Percentiles rank a stretch among this genome's conserved stretches.
Evolutionary conservation across 2,888 invertebrate genomes (phyloP).

Genomic region (Sphaerophoria rueppellii): DNA sequence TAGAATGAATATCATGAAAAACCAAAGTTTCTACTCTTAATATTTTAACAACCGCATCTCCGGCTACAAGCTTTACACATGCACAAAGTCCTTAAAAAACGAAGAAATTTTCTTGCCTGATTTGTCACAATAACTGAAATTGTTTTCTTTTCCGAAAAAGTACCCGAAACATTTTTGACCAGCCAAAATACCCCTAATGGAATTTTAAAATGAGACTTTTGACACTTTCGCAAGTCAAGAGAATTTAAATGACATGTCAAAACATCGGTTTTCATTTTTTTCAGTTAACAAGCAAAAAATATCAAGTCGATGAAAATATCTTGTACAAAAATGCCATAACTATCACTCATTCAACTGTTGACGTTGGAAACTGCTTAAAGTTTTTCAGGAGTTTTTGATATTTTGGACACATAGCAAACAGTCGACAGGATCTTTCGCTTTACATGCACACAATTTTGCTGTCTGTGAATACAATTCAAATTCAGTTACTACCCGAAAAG

Average conservation of each 20-base stretch:
- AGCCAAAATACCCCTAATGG: constrained; percentile 17
- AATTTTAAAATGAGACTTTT: constrained; percentile 28
- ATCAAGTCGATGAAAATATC: not conserved
- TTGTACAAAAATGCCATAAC: not conserved
- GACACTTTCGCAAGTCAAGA: constrained; percentile 26
- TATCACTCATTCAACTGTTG: constrained; percentile 57
- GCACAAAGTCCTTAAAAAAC: not conserved
- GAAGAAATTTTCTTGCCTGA: not conserved
- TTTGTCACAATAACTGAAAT: not conserved
- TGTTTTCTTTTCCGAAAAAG: not conserved
- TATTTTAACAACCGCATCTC: too few species aligned
- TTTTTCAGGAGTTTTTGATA: constrained; percentile 35
- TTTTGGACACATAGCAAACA: too few species aligned
- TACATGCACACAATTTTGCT: too few species aligned
- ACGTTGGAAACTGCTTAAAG: constrained; percentile 53
- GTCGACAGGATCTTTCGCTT: too few species aligned
- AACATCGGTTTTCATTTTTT: constrained; percentile 43
- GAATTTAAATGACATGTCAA: constrained; percentile 54
- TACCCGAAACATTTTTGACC: not conserved
- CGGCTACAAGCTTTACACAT: not conserved
- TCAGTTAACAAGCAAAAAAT: constrained; percentile 5
- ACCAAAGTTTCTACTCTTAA: too few species aligned
- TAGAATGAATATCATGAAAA: too few species aligned
- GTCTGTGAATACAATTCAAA: too few species aligned
- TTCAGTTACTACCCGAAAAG: too few species aligned